These are phyloP conservation scores for Gambelia wislizenii DNA, from an alignment of 2,797 vertebrate species.

Conservation along the genomic window DNA sequence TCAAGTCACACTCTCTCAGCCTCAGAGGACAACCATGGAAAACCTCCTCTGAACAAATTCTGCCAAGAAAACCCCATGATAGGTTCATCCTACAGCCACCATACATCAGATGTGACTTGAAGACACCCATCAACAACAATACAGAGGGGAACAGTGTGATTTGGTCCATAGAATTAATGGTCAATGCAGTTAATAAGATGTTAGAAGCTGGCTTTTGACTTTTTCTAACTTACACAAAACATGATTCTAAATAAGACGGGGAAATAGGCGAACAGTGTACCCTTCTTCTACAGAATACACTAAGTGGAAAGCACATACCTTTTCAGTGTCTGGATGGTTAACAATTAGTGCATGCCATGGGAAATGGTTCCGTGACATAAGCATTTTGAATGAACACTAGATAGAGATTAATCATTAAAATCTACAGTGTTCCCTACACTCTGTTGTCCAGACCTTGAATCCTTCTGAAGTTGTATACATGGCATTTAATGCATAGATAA, in stretches of 20 bases:
- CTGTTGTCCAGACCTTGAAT: not conserved
- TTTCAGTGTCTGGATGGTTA: not conserved
- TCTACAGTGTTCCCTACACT: not conserved
- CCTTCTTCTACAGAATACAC: not conserved
- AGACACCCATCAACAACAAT: no score
- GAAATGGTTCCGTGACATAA: not conserved
- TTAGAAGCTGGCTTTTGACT: constrained; percentile 25
- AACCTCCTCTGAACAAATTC: no score
- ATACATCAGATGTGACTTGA: no score
- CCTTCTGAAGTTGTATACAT: not conserved
- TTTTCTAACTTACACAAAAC: not conserved
- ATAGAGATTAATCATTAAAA: constrained; percentile 15
- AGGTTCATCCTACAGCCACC: no score
- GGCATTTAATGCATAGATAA: no score
- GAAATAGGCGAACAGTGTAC: constrained; percentile 23
- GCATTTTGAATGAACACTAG: not conserved
- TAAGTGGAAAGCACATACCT: not conserved
- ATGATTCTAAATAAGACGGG: constrained; percentile 29
- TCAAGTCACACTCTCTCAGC: no score
- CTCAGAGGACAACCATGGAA: no score
- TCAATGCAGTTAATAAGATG: not conserved
- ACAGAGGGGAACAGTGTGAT: not conserved
- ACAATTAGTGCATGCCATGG: not conserved
- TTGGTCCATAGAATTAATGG: not conserved
- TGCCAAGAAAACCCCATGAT: no score